Evolutionary conservation across 2,113 vertebrate species (phyloP).

Genomic region (Mystacornis crossleyi): DNA sequence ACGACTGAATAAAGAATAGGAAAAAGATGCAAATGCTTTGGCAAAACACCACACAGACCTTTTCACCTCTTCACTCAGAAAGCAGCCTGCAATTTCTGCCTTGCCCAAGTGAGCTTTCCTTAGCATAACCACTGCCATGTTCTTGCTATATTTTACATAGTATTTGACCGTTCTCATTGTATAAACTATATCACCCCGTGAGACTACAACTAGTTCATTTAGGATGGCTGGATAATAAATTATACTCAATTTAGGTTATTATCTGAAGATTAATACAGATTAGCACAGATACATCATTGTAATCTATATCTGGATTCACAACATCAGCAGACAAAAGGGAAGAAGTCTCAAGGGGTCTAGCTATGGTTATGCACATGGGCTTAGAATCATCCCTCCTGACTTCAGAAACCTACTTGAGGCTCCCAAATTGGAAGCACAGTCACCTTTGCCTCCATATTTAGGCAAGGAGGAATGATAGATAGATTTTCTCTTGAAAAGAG

Average conservation of each 20-base stretch:
- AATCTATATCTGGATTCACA: not conserved
- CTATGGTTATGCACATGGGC: not conserved
- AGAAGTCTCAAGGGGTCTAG: not conserved
- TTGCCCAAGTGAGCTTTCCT: not conserved
- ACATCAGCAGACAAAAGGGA: not conserved
- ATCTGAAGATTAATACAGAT: not conserved
- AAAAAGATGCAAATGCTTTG: not conserved
- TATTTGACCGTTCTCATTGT: not conserved
- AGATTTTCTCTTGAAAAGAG: not conserved
- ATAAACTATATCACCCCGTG: not conserved
- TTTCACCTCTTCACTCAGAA: not conserved
- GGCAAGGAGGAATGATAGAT: not conserved
- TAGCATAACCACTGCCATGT: not conserved
- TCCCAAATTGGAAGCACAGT: not conserved
- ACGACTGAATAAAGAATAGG: not conserved
- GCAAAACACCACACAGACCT: not conserved
- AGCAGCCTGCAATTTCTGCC: not conserved
- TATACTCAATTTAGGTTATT: not conserved
- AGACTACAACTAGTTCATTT: not conserved
- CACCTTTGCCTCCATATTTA: not conserved
- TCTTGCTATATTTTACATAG: not conserved
- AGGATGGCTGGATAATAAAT: not conserved
- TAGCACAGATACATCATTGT: not conserved
- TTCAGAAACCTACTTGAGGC: not conserved
- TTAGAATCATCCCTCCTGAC: not conserved